Percentiles rank a stretch among this genome's conserved stretches.
Conservation (phyloP, 2,113 vertebrate species). For the Eulacestoma nigropectus region DNA sequence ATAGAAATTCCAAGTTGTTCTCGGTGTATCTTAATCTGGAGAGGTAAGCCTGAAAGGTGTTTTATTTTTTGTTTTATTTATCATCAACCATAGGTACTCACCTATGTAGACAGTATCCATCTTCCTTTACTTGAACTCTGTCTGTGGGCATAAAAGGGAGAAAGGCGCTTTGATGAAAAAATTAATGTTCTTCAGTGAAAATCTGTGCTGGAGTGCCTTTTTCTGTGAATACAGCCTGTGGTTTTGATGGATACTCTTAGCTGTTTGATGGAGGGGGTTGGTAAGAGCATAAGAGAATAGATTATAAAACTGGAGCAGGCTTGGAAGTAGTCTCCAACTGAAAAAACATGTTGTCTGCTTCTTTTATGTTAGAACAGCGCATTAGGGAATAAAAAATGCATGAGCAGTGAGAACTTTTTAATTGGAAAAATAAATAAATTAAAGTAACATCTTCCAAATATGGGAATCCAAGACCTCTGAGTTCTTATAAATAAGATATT, state of each 20-base stretch:
- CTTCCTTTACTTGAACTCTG: background rate
- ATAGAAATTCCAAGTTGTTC: background rate
- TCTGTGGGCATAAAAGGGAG: background rate
- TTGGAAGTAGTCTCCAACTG: background rate
- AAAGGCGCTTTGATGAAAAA: background rate
- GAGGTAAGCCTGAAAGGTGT: background rate
- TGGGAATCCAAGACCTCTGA: background rate
- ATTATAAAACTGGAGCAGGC: conserved; percentile 27
- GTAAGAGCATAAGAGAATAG: conserved; percentile 26
- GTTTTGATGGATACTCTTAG: conserved; percentile 17
- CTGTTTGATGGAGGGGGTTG: conserved; percentile 7
- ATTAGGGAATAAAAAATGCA: conserved; percentile 58
- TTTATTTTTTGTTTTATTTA: background rate
- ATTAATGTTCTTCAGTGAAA: conserved; percentile 14
- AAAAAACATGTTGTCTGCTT: conserved; percentile 14
- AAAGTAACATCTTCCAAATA: background rate
- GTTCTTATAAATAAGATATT: conserved; percentile 33
- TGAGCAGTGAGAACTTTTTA: conserved; percentile 42
- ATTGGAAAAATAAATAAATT: conserved; percentile 63
- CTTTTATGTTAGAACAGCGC: conserved; percentile 43
- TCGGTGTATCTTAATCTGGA: background rate
- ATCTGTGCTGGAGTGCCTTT: background rate
- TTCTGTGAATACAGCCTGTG: background rate
- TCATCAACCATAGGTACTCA: background rate
- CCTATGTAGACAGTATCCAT: background rate